Evolutionary conservation across 2,888 invertebrate species (phyloP), one percentile per base, ranked within the genome.

Genomic region (Drosophila meridionalis): DNA sequence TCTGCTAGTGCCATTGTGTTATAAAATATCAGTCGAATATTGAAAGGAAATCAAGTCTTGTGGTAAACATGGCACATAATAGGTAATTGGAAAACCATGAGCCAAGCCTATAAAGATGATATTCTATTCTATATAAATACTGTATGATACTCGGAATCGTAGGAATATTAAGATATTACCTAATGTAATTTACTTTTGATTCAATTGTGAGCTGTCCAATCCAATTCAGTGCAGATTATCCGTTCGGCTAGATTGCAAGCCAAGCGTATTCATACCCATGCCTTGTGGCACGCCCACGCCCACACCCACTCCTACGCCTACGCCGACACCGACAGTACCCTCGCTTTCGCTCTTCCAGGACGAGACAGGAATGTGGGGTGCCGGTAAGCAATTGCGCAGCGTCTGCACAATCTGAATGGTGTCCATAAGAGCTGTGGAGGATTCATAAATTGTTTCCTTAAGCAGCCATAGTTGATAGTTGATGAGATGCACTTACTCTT

Each of bases 341-440:
- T 94, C 94, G 89, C 94, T 94, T 93, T 97, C 97, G 91, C 97
- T 97, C 93, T 97, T 97, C 97, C 97, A 97, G 70, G 97, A 97
- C 77, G 96, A 97, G 64, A 97, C 97, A 90, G 97, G 97, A 91
- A 97, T 97, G 92, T 97, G 97, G 7, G 97, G 97, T 36, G 97
- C 97, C 69, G 97, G 97, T 91, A 97, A 93, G 91, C 97, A 97
- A 92, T 97, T 97, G 62, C 97, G 95, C 80, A 97, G 94, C 11
- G 97, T 97, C 92, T 97, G 97, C 68, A 97, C 97, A 91, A 97
- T 93, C 92, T 97, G 97, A 91, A 97, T 97, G 48, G 97, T 97
- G 91, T 97, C 97, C 94, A 97, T 95, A 70, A 97, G 94, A 88
- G 97, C 97, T 96, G 34, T 38, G 68, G 72, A 12, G 9, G 7